Evolutionary conservation across 2,797 vertebrate species (phyloP), one percentile per base, ranked within the genome.

Genomic region (Anguilla pacifica): DNA sequence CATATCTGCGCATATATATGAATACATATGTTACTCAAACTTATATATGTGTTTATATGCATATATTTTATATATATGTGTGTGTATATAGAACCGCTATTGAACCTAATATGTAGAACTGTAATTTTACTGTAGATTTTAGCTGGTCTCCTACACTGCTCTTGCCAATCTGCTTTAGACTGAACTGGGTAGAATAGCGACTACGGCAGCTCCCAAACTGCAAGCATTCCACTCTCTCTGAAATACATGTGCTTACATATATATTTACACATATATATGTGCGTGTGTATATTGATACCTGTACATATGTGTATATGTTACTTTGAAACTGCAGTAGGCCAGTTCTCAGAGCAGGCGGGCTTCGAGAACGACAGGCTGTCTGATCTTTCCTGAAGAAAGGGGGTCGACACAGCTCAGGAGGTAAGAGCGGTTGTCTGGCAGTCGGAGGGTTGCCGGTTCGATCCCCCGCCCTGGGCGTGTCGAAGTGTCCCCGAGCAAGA

Each of bases 111-210:
- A 95, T 96, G 97, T 98, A 98, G 97, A 98, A 97, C 96, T 98
- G 97, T 98, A 97, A 95, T 97, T 97, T 95, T 97, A 98, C 98
- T 97, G 97, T 98, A 98, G 98, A 97, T 96, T 98, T 98, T 98
- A 98, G 97, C 97, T 93, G 96, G 96, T 97, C 98, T 97, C 96
- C 97, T 96, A 96, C 96, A 96, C 96, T 96, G 97, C 96, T 97
- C 97, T 49, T 92, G 94, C 94, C 94, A 95, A 96, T 94, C 92
- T 96, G 96, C 96, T 96, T 67, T 96, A 96, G 90, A 94, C 93
- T 94, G 91, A 90, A 93, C 88, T 90, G 89, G 94, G 95, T 95
- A 95, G 94, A 96, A 94, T 93, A 94, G 96, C 95, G 95, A 96
- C 94, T 94, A 96, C 95, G 97, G 97, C 97, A 97, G 96, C 97